Evolutionary conservation across 2,797 vertebrate genomes (phyloP).

Genomic region (Amblyraja radiata): DNA sequence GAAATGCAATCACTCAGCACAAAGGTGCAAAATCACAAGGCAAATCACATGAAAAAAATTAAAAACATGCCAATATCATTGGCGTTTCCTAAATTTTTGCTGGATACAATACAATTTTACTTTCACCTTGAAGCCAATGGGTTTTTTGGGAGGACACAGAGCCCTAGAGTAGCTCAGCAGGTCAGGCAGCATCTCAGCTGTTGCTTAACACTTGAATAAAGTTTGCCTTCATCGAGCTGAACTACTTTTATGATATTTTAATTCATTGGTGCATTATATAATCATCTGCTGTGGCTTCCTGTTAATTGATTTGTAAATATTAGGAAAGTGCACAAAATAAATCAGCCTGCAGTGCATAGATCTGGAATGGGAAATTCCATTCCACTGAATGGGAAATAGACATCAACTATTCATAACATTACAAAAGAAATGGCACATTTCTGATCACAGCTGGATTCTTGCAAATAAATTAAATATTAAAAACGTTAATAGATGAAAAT

Average conservation of each 20-base stretch:
- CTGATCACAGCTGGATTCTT: not conserved
- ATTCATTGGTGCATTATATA: not conserved
- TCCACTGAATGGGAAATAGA: not conserved
- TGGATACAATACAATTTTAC: not conserved
- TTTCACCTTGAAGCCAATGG: not conserved
- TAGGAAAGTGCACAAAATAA: not conserved
- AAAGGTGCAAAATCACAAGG: not conserved
- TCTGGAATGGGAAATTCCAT: not conserved
- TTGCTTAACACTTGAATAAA: not conserved
- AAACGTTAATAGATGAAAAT: not conserved
- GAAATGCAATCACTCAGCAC: slow-evolving; percentile 5
- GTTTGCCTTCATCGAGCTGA: not conserved
- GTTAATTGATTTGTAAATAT: not conserved
- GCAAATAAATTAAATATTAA: not conserved
- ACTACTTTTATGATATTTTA: not conserved
- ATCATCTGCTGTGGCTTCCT: not conserved
- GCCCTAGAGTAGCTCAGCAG: too few species aligned
- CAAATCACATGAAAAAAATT: not conserved
- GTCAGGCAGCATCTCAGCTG: too few species aligned
- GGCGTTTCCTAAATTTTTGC: not conserved
- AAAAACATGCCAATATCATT: not conserved
- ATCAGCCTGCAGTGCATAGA: not conserved
- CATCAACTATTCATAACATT: not conserved
- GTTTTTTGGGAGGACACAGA: not conserved
- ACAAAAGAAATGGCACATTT: not conserved